A percentile compares a stretch with the other conserved stretches of the same genome.
Evolutionary conservation across 2,888 invertebrate genomes (phyloP).

Genomic region (Ptilodon capucinus): DNA sequence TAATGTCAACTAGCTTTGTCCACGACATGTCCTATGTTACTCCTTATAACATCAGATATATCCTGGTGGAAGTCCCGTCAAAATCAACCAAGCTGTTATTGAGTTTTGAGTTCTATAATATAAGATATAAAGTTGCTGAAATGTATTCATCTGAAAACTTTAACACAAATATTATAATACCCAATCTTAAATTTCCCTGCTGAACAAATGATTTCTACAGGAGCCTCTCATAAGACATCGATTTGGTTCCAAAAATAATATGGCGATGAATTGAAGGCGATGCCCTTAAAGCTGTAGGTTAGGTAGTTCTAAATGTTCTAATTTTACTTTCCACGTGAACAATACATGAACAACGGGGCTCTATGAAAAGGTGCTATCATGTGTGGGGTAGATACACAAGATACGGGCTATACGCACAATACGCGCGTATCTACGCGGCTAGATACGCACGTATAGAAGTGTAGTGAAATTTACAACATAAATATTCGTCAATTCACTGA

Average conservation of each 20-base stretch:
- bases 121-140: too few species aligned
- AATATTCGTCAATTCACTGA: conserved; percentile 69
- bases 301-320: neutral
- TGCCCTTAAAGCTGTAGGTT: neutral
- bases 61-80: too few species aligned
- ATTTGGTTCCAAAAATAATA: neutral
- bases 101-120: too few species aligned
- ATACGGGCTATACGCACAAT: conserved; percentile 18
- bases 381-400: neutral
- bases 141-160: too few species aligned
- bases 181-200: too few species aligned
- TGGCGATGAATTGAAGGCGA: neutral
- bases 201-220: too few species aligned
- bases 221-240: neutral
- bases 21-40: too few species aligned
- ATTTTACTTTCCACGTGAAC: conserved; percentile 11
- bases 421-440: conserved; percentile 22
- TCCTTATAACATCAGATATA: too few species aligned
- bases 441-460: conserved; percentile 27
- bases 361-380: neutral
- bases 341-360: neutral
- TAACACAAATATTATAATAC: too few species aligned
- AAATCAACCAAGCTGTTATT: too few species aligned
- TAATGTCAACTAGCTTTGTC: too few species aligned
- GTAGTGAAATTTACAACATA: conserved; percentile 63